These are phyloP conservation scores for Cephonodes hylas DNA, from an alignment of 2,888 invertebrate genomes.

Conservation along the genomic window DNA sequence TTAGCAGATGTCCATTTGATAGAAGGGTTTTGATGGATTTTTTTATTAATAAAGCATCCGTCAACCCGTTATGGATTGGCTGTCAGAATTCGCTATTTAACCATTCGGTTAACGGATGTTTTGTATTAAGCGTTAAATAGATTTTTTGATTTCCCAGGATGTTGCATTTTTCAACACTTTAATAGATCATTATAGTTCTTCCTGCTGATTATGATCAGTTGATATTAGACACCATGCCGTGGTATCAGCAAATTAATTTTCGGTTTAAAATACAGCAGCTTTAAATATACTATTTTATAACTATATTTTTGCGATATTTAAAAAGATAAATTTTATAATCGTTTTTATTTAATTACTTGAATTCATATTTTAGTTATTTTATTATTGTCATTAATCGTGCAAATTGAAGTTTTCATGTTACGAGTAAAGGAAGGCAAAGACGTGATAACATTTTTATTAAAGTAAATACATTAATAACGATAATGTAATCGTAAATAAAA, in stretches of 20 bases:
- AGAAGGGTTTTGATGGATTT: slow-evolving; percentile 66
- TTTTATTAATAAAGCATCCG: slow-evolving; percentile 54
- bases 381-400: too few relatives aligned
- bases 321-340: background rate
- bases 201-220: slow-evolving; percentile 11
- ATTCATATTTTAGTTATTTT: too few relatives aligned
- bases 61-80: slow-evolving; percentile 1
- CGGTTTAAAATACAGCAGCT: background rate
- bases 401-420: too few relatives aligned
- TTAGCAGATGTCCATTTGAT: slow-evolving; percentile 73
- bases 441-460: too few relatives aligned
- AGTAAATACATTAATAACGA: too few relatives aligned
- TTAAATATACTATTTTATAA: background rate
- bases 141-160: slow-evolving; percentile 9
- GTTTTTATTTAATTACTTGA: too few relatives aligned
- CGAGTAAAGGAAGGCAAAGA: too few relatives aligned
- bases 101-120: slow-evolving; percentile 1
- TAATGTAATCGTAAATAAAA: too few relatives aligned
- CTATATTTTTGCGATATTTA: background rate
- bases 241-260: slow-evolving; percentile 4
- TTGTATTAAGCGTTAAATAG: slow-evolving; percentile 8
- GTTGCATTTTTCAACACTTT: slow-evolving; percentile 1
- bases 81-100: slow-evolving; percentile 12
- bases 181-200: slow-evolving; percentile 1
- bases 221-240: slow-evolving; percentile 8